These are phyloP conservation scores for Callinectes sapidus DNA, from an alignment of 2,888 invertebrate genomes.

Conservation along the genomic window DNA sequence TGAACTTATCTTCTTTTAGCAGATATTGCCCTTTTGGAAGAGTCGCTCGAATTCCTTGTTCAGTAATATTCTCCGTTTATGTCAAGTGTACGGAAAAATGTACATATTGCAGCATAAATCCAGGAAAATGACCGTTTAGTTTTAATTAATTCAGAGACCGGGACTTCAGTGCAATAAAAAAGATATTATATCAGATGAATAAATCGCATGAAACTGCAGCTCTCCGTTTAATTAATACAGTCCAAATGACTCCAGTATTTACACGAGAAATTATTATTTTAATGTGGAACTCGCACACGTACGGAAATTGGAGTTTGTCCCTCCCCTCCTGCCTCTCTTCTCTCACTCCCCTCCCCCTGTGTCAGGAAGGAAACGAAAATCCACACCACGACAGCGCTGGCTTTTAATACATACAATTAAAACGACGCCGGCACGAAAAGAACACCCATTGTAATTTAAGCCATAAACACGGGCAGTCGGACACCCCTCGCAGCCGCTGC, in stretches of 20 bases:
- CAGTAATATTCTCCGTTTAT: constrained; percentile 52
- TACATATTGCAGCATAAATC: constrained; percentile 57
- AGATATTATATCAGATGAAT: constrained; percentile 58
- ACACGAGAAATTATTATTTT: constrained; percentile 51
- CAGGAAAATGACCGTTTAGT: constrained; percentile 57
- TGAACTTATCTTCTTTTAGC: constrained; percentile 32
- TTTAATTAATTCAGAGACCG: constrained; percentile 59
- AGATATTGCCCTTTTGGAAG: constrained; percentile 41
- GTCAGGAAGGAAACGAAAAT: constrained; percentile 56
- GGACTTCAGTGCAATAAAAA: constrained; percentile 56
- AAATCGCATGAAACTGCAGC: constrained; percentile 52
- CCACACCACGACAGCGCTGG: constrained; percentile 52
- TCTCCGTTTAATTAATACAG: constrained; percentile 62
- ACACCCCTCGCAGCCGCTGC: constrained; percentile 38
- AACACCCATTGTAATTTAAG: constrained; percentile 57
- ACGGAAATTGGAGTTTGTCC: constrained; percentile 50
- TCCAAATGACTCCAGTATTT: constrained; percentile 57
- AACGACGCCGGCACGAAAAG: constrained; percentile 56
- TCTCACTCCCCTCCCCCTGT: constrained; percentile 20
- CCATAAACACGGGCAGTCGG: constrained; percentile 51
- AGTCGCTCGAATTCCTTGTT: constrained; percentile 57
- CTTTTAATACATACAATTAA: constrained; percentile 65
- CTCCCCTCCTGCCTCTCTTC: constrained; percentile 19
- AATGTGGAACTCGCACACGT: constrained; percentile 46
- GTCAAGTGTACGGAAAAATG: constrained; percentile 56